Base-by-base conservation (phyloP, 2,797 vertebrate genomes). In the Philypnodon macrostomus region DNA sequence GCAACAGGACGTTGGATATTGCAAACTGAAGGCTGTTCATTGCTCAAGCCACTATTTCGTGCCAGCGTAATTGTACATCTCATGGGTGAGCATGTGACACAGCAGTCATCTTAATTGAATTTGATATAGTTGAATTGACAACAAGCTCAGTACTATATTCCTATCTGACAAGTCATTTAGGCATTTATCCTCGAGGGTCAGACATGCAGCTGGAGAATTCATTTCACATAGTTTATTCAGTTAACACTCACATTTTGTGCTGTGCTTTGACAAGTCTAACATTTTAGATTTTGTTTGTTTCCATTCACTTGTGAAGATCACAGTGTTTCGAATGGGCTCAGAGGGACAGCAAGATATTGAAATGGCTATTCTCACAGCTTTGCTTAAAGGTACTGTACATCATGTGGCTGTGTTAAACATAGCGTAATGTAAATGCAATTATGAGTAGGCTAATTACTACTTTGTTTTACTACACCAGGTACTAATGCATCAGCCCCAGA, bases 331-430 rank as follows among this genome's bases (percentile, higher is more conserved):
- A 63, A 95, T 99, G 95, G 95, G 95, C 2, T 93, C 93, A 0
- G 97, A 98, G 56, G 94, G 93, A 21, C 95, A 98, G 46, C 94
- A 96, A 27, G 97, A 99, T 59, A 94, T 99, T 24, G 97, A 99
- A 84, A 98, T 98, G 95, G 93, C 97, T 16, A 98, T 99, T 77
- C 81, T 99, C 23, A 98, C 95, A 0, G 97, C 97, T 19, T 85
- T 99, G 54, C 81, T 99, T 46, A 99, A 99, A 94, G 96, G 96
- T 99, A 88, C 9, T 16, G 7, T 0, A 38, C 17, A 5, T 32
- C 26, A 15, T 7, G 13, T 9, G 11, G 4, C 8, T 24, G n/a
- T 27, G 23, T 34, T 14, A 31, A 0, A 17, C 11, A n/a, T n/a
- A 41, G 5, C 14, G 10, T 34, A 2, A 44, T 1, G 2, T 21